Evolutionary conservation across 1,140 invertebrate species (phyloP), one percentile per base, ranked within the genome.

Genomic region (Leptonema lineaticorne): DNA sequence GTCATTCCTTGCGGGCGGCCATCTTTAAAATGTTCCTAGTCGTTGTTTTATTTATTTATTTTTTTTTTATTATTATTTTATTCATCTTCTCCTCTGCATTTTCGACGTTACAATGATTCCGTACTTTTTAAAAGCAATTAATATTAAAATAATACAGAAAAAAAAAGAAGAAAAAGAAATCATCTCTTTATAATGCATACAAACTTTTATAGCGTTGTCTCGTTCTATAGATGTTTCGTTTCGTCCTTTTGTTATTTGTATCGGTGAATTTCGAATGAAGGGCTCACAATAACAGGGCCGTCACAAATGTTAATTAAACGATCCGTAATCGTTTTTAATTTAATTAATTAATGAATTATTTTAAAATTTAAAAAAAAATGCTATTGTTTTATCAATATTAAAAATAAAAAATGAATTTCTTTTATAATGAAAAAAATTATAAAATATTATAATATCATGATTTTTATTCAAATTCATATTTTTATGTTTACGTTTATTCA

Each of bases 61-160:
- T 53, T 53, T 53, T 26, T 53, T 53, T 53, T n/a, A n/a, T 6
- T 33, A 33, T 33, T 5, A 6, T 6, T 33, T 6, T 33, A 33
- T 33, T 7, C 27, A 26, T 53, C 11, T 53, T 53, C 27, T 22
- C 24, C 20, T 53, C n/a, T n/a, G n/a, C n/a, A n/a, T n/a, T n/a
- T n/a, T n/a, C 50, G 50, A 53, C 50, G 50, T 41, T 41, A 48
- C 67, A 69, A 69, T 69, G 67, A 69, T 69, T 69, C 60, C 67
- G 67, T 69, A 69, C 67, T 69, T 69, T n/a, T 69, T 69, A 50
- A 64, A 69, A 69, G 67, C 67, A 69, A 69, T 69, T 69, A 69
- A 69, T 69, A 69, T 69, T 64, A 45, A 64, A 69, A 69, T 57
- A 66, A 59, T 29, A 59, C 9, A 59, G 14, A 30, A 29, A 30